A percentile compares a stretch with the other conserved stretches of the same genome.
Conservation (phyloP, 2,888 invertebrate species). For the Tineola bisselliella region DNA sequence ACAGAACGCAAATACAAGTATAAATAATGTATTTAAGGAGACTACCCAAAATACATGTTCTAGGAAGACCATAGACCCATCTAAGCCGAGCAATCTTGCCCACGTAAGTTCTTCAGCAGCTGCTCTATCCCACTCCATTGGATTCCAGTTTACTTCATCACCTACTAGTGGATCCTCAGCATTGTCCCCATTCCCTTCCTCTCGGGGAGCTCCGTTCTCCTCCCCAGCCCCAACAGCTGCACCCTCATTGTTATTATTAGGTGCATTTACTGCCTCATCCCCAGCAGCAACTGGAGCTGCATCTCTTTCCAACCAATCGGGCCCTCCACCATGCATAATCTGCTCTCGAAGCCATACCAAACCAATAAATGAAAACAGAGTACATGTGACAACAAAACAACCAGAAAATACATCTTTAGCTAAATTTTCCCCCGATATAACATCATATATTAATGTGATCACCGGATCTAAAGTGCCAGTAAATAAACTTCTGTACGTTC, state of each 20-base stretch:
- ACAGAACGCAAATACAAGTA: conserved; percentile 95
- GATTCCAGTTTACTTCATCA: conserved; percentile 94
- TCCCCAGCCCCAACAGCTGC: conserved; percentile 44
- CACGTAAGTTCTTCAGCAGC: conserved; percentile 98
- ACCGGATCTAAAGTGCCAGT: conserved; percentile 88
- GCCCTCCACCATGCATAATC: conserved; percentile 96
- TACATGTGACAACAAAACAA: conserved; percentile 96
- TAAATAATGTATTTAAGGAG: conserved; percentile 95
- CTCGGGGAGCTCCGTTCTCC: conserved; percentile 37
- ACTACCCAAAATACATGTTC: conserved; percentile 99
- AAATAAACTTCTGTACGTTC: conserved; percentile 94
- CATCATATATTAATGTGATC: conserved; percentile 88
- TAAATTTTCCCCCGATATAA: conserved; percentile 92
- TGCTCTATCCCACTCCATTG: conserved; percentile 98
- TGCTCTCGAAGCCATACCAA: conserved; percentile 98
- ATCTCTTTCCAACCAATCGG: conserved; percentile 92
- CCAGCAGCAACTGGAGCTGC: conserved; percentile 59
- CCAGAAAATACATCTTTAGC: conserved; percentile 95
- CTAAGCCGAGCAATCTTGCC: conserved; percentile 95
- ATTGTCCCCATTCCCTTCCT: conserved; percentile 46
- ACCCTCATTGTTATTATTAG: conserved; percentile 60
- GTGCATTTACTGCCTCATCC: conserved; percentile 45
- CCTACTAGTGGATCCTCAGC: conserved; percentile 69
- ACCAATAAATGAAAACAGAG: conserved; percentile 95
- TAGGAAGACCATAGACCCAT: conserved; percentile 95